A percentile compares a stretch with the other conserved stretches of the same genome.
phyloP scores from a whole-genome alignment of 1,140 invertebrate species.

The Steinernema feltiae region DNA sequence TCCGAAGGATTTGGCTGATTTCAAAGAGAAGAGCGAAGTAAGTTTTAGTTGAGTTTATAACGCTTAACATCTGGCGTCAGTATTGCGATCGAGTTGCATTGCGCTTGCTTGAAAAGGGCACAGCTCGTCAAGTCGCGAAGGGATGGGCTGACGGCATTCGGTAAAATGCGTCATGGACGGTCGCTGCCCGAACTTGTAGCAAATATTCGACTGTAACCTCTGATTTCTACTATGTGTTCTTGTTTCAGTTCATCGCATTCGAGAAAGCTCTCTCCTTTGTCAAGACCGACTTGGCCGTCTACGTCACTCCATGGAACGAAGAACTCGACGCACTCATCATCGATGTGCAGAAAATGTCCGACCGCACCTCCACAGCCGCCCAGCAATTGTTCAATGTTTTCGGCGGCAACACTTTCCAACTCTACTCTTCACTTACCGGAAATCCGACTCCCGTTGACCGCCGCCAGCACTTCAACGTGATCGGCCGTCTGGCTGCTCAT shows the following conservation, averaged over 20 bases:
- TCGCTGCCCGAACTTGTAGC: too few species aligned
- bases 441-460: constrained; percentile 10
- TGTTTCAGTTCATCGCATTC: constrained; percentile 66
- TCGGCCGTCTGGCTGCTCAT: constrained; percentile 66
- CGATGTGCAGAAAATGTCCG: constrained; percentile 21
- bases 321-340: constrained; percentile 23
- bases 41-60: constrained; percentile 23
- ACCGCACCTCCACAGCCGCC: constrained; percentile 34
- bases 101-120: too few species aligned
- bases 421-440: constrained; percentile 19
- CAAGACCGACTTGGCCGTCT: constrained; percentile 77
- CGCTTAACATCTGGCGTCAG: constrained; percentile 32
- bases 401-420: constrained; percentile 41
- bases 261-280: constrained; percentile 76
- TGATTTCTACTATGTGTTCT: too few species aligned
- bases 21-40: constrained; percentile 57
- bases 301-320: constrained; percentile 66
- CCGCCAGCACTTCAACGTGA: constrained; percentile 37
- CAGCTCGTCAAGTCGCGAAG: too few species aligned
- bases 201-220: too few species aligned
- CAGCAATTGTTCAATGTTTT: constrained; percentile 42
- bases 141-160: too few species aligned
- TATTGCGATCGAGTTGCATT: too few species aligned
- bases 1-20: constrained; percentile 68
- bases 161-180: too few species aligned